Percentiles rank a stretch among this genome's conserved stretches.
Conservation (phyloP, 2,113 vertebrate species). For the Callipepla squamata region DNA sequence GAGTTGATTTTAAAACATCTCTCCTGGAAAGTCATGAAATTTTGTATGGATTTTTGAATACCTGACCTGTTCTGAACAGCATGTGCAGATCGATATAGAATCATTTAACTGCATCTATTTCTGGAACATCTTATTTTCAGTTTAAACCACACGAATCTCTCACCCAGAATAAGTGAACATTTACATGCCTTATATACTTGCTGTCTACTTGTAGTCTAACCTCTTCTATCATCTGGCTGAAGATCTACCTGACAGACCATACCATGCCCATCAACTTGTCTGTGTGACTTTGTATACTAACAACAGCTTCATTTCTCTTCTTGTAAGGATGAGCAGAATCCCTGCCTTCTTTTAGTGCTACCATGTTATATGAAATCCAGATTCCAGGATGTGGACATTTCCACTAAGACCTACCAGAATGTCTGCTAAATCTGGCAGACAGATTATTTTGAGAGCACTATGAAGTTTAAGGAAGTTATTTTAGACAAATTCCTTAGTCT, state of each 20-base stretch:
- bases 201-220: neutral
- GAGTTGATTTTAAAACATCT: neutral
- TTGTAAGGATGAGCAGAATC: neutral
- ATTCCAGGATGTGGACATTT: slow-evolving; percentile 29
- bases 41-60: neutral
- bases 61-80: neutral
- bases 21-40: neutral
- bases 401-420: slow-evolving; percentile 22
- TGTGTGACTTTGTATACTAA: neutral
- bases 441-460: slow-evolving; percentile 16
- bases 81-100: neutral
- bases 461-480: neutral
- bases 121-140: neutral
- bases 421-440: slow-evolving; percentile 37
- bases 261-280: neutral
- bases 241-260: neutral
- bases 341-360: neutral
- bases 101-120: neutral
- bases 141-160: neutral
- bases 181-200: neutral
- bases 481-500: slow-evolving; percentile 33
- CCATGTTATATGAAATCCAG: neutral
- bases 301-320: neutral
- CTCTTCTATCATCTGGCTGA: neutral
- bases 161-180: neutral